Conservation (phyloP, 1,140 invertebrate species). For the Listronotus bonariensis region DNA sequence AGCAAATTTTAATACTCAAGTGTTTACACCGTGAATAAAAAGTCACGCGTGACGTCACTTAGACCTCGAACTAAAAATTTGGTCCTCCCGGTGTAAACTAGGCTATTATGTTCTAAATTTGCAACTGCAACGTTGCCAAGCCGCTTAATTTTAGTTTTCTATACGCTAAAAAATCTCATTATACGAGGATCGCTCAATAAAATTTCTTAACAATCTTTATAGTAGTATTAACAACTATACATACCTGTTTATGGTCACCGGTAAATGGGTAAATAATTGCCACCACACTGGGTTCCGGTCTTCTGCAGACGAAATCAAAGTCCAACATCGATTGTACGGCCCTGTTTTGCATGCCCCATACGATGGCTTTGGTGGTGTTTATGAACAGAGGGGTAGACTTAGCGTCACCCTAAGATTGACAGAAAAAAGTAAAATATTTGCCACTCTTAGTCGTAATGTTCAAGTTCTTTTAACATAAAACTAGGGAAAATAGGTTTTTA, state of each 20-base stretch:
- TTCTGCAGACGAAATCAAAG: conserved; percentile 97
- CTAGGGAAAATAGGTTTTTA: too few species aligned
- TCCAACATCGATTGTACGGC: conserved; percentile 99
- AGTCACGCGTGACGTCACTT: too few species aligned
- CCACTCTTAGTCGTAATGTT: neutral
- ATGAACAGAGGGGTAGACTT: conserved; percentile 69
- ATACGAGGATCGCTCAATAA: neutral
- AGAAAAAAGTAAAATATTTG: neutral
- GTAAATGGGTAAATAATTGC: conserved; percentile 99
- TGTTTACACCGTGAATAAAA: too few species aligned
- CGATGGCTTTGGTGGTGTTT: conserved; percentile 87
- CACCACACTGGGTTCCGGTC: conserved; percentile 85
- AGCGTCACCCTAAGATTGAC: conserved; percentile 20
- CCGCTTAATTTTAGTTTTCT: too few species aligned
- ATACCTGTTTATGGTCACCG: conserved; percentile 91
- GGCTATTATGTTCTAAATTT: too few species aligned
- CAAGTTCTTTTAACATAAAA: neutral
- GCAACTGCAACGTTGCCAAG: too few species aligned
- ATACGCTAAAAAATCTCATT: too few species aligned
- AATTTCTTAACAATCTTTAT: neutral
- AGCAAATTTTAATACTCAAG: too few species aligned
- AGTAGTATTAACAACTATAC: too few species aligned
- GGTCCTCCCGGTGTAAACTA: too few species aligned
- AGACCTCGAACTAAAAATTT: too few species aligned
- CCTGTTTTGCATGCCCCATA: conserved; percentile 99